These are phyloP conservation scores for Exocentrus adspersus DNA, from an alignment of 2,888 invertebrate genomes.

Conservation along the genomic window DNA sequence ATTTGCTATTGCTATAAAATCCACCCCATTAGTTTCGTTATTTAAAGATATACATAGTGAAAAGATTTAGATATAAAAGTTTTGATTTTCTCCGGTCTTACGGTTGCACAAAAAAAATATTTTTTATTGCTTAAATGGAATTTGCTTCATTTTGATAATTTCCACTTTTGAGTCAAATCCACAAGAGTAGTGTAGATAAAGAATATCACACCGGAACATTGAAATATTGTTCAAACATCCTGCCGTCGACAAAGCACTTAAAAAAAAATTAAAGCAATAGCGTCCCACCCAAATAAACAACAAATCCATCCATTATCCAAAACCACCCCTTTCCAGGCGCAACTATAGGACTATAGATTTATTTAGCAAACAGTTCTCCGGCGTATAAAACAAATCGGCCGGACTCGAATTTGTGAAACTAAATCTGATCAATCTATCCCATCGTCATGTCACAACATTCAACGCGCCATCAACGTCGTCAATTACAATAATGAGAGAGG, in stretches of 20 bases:
- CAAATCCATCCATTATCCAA: constrained; percentile 33
- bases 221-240: constrained; percentile 1
- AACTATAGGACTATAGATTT: constrained; percentile 19
- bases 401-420: constrained; percentile 57
- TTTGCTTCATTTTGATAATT: too few relatives aligned
- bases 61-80: too few relatives aligned
- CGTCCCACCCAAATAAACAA: constrained; percentile 25
- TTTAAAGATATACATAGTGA: too few relatives aligned
- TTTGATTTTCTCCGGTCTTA: too few relatives aligned
- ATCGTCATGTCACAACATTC: constrained; percentile 61
- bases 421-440: constrained; percentile 63
- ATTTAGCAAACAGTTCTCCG: constrained; percentile 43
- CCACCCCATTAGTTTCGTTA: too few relatives aligned
- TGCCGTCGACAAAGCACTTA: constrained; percentile 14
- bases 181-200: too few relatives aligned
- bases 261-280: constrained; percentile 21
- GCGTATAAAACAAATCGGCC: constrained; percentile 51
- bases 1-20: too few relatives aligned
- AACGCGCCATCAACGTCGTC: constrained; percentile 55
- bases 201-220: too few relatives aligned
- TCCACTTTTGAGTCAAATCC: too few relatives aligned
- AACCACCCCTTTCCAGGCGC: constrained; percentile 31
- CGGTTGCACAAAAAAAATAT: too few relatives aligned
- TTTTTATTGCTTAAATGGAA: too few relatives aligned
- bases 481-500: constrained; percentile 63